These are phyloP conservation scores for Pangasius djambal DNA, from an alignment of 2,797 vertebrate genomes.

Conservation along the genomic window DNA sequence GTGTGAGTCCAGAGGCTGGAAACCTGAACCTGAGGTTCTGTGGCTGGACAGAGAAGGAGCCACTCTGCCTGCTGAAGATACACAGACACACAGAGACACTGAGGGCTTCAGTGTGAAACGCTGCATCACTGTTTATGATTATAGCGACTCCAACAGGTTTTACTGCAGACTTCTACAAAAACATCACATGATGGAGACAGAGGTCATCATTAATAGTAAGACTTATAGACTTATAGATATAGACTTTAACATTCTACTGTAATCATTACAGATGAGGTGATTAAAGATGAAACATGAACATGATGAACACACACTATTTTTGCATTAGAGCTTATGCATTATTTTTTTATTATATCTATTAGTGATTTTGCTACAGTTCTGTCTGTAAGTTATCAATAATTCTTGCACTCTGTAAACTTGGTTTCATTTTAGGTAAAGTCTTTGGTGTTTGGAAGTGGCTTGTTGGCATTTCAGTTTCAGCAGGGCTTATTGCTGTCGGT, in stretches of 20 bases:
- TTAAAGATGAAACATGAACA: not conserved
- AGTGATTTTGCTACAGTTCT: not conserved
- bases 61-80: too few relatives aligned
- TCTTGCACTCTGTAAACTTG: not conserved
- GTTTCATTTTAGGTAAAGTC: constrained; percentile 14
- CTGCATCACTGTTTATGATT: too few relatives aligned
- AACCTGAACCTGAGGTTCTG: constrained; percentile 39
- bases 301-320: not conserved
- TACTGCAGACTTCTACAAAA: too few relatives aligned
- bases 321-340: not conserved
- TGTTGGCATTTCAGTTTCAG: not conserved
- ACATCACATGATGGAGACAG: too few relatives aligned
- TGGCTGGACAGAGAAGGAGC: too few relatives aligned
- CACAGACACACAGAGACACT: too few relatives aligned
- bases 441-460: too few relatives aligned
- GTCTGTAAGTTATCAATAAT: not conserved
- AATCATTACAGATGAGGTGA: not conserved
- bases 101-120: too few relatives aligned
- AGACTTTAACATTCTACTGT: not conserved
- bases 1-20: constrained; percentile 48
- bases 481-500: not conserved
- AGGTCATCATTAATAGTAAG: too few relatives aligned
- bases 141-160: too few relatives aligned
- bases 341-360: not conserved
- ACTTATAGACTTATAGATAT: too few relatives aligned